phyloP scores from a whole-genome alignment of 2,888 invertebrate genomes.

The Eurytoma californica region DNA sequence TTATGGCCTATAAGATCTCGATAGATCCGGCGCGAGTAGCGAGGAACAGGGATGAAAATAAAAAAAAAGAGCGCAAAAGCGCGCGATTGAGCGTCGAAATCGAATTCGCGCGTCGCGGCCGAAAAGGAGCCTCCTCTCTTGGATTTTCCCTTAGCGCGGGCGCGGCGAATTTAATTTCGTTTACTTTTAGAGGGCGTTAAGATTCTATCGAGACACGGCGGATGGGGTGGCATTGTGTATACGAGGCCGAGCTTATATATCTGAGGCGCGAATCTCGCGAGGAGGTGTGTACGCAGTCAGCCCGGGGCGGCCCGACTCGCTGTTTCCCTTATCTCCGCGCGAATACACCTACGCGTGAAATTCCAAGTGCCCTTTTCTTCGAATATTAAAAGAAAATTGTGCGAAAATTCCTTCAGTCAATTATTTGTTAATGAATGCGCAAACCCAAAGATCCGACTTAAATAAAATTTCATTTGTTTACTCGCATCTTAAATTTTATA shows the following conservation, averaged over 20 bases:
- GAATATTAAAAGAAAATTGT: too few species aligned
- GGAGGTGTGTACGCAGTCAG: slow-evolving; percentile 61
- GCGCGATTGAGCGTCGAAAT: not conserved
- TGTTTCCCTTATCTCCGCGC: not conserved
- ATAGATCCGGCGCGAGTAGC: too few species aligned
- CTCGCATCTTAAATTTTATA: too few species aligned
- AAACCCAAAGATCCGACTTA: not conserved
- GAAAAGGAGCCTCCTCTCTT: slow-evolving; percentile 9
- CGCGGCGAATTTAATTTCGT: slow-evolving; percentile 70
- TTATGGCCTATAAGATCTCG: too few species aligned
- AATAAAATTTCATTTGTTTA: too few species aligned
- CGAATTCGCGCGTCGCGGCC: not conserved
- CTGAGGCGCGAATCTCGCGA: slow-evolving; percentile 67
- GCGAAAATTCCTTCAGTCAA: too few species aligned
- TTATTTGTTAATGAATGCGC: too few species aligned
- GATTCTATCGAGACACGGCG: slow-evolving; percentile 70
- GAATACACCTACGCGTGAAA: not conserved
- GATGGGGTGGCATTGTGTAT: slow-evolving; percentile 69
- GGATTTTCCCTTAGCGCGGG: not conserved
- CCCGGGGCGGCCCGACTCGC: slow-evolving; percentile 54
- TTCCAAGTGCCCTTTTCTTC: not conserved
- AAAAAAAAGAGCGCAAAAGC: not conserved
- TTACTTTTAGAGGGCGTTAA: slow-evolving; percentile 69
- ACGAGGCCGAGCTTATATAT: slow-evolving; percentile 61
- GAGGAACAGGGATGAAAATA: not conserved